phyloP scores from a whole-genome alignment of 2,113 vertebrate genomes.

The Daubentonia madagascariensis region DNA sequence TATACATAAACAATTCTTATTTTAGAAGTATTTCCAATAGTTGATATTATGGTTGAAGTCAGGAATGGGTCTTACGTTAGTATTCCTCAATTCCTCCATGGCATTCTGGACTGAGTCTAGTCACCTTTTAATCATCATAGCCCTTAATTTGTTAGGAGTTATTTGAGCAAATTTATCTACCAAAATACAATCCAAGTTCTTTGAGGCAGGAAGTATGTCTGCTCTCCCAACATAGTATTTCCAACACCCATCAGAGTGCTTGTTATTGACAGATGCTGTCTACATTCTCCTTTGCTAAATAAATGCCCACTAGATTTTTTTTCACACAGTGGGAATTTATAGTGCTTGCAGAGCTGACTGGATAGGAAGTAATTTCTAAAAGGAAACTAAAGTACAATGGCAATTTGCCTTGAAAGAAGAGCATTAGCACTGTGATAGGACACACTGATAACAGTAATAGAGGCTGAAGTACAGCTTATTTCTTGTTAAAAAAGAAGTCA shows the following conservation, averaged over 20 bases:
- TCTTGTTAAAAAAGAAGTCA: constrained; percentile 27
- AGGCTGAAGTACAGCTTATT: neutral
- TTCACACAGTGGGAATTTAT: neutral
- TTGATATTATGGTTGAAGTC: neutral
- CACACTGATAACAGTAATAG: neutral
- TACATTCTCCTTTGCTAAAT: neutral
- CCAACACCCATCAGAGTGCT: neutral
- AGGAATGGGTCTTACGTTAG: neutral
- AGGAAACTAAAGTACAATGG: neutral
- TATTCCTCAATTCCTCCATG: neutral
- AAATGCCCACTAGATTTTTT: neutral
- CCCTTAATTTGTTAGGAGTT: neutral
- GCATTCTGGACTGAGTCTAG: neutral
- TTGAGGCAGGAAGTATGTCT: neutral
- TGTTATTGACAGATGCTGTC: neutral
- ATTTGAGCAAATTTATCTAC: neutral
- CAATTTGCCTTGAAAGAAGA: neutral
- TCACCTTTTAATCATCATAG: neutral
- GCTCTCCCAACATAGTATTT: neutral
- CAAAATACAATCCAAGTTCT: neutral
- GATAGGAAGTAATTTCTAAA: neutral
- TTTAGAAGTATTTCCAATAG: neutral
- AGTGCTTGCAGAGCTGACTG: neutral
- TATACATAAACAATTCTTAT: neutral
- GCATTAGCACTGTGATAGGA: neutral